Conservation (phyloP, 2,797 vertebrate species). For the Ambastaia sidthimunki region DNA sequence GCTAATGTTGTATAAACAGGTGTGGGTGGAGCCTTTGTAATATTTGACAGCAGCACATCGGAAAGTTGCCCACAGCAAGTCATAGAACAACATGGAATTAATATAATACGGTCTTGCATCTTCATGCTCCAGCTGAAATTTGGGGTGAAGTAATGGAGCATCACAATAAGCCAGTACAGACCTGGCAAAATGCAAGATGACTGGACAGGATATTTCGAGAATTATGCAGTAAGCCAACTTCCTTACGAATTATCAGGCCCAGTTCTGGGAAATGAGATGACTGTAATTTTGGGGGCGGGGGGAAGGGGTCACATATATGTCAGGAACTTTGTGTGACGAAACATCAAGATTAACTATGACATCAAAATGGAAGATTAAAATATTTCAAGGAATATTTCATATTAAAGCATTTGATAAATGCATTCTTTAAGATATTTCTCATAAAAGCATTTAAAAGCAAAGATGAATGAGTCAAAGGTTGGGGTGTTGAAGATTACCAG, state of each 20-base stretch:
- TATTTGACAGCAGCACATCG: background rate
- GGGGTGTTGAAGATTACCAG: background rate
- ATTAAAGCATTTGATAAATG: slow-evolving; percentile 2
- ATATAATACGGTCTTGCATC: background rate
- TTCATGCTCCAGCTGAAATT: background rate
- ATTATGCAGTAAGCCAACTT: background rate
- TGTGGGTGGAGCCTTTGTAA: no score
- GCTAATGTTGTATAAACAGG: no score
- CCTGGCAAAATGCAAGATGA: slow-evolving; percentile 8
- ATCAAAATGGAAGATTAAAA: background rate
- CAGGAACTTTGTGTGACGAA: background rate
- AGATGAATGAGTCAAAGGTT: background rate
- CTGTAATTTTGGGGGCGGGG: background rate
- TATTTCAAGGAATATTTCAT: background rate
- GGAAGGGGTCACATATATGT: background rate
- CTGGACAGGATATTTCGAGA: slow-evolving; percentile 8
- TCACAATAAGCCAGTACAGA: background rate
- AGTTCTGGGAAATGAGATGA: slow-evolving; percentile 21
- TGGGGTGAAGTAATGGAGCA: background rate
- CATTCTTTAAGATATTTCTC: background rate
- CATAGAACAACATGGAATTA: background rate
- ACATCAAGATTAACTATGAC: background rate
- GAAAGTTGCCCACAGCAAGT: background rate
- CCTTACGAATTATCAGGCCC: background rate
- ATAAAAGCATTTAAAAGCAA: background rate